phyloP scores from a whole-genome alignment of 1,140 invertebrate species.

The Spodoptera litura region DNA sequence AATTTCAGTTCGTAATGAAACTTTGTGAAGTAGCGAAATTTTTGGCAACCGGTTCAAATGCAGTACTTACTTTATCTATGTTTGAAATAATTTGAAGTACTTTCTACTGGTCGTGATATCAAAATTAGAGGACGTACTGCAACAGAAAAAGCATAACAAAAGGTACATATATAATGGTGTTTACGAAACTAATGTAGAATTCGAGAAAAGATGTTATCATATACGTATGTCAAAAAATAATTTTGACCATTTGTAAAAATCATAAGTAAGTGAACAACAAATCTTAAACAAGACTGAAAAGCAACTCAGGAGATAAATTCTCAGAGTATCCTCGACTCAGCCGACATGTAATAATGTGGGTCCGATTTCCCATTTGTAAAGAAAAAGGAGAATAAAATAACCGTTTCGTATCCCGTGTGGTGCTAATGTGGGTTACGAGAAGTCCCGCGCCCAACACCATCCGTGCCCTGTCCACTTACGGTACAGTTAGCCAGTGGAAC shows the following conservation, averaged over 20 bases:
- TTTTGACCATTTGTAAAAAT: too few species aligned
- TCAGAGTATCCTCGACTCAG: conserved; percentile 38
- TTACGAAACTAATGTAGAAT: too few species aligned
- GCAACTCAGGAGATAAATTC: conserved; percentile 10
- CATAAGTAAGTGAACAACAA: not conserved
- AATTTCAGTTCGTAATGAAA: not conserved
- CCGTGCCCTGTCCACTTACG: not conserved
- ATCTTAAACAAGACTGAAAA: conserved; percentile 5
- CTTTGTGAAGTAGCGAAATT: not conserved
- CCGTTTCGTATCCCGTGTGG: conserved; percentile 49
- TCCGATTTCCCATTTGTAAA: conserved; percentile 64
- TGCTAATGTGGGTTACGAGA: conserved; percentile 55
- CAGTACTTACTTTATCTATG: too few species aligned
- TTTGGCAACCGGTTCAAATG: too few species aligned
- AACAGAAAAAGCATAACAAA: too few species aligned
- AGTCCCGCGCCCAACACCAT: not conserved
- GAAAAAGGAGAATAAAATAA: conserved; percentile 60
- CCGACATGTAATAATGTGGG: conserved; percentile 59
- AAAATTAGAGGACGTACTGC: too few species aligned
- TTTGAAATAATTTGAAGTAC: too few species aligned
- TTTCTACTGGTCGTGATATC: too few species aligned
- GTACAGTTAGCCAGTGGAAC: conserved; percentile 25
- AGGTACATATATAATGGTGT: too few species aligned
- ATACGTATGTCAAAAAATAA: too few species aligned
- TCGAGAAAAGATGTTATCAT: too few species aligned